Conservation (phyloP, 1,140 invertebrate genomes). For the Micrasema longulum region DNA sequence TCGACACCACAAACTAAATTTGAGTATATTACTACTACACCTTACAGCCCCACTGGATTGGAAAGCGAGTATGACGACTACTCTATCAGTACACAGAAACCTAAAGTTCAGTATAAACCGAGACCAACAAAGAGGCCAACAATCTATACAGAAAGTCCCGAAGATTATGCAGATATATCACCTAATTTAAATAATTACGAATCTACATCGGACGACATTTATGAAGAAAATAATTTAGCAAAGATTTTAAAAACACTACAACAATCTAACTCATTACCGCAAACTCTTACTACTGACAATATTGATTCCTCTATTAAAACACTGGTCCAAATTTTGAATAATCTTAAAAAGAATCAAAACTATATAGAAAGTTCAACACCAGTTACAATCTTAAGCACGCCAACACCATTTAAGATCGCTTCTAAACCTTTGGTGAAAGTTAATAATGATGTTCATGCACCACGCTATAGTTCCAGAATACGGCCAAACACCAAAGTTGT, state of each 20-base stretch:
- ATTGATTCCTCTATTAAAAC: constrained; percentile 82
- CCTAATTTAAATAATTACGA: constrained; percentile 48
- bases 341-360: constrained; percentile 70
- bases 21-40: constrained; percentile 8
- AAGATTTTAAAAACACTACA: constrained; percentile 75
- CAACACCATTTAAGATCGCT: constrained; percentile 59
- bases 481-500: constrained; percentile 56
- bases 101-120: constrained; percentile 39
- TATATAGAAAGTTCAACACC: constrained; percentile 54
- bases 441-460: constrained; percentile 45
- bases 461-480: constrained; percentile 50
- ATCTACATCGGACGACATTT: constrained; percentile 47
- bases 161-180: constrained; percentile 35
- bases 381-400: constrained; percentile 55
- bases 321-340: constrained; percentile 77
- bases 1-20: constrained; percentile 51
- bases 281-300: constrained; percentile 79
- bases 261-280: constrained; percentile 78
- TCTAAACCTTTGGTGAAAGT: constrained; percentile 51
- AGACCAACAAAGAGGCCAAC: constrained; percentile 31
- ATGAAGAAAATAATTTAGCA: constrained; percentile 59
- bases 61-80: constrained; percentile 25
- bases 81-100: constrained; percentile 40
- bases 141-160: constrained; percentile 11
- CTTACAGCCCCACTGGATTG: constrained; percentile 10